phyloP scores from a whole-genome alignment of 2,113 vertebrate genomes.

The Stercorarius parasiticus region DNA sequence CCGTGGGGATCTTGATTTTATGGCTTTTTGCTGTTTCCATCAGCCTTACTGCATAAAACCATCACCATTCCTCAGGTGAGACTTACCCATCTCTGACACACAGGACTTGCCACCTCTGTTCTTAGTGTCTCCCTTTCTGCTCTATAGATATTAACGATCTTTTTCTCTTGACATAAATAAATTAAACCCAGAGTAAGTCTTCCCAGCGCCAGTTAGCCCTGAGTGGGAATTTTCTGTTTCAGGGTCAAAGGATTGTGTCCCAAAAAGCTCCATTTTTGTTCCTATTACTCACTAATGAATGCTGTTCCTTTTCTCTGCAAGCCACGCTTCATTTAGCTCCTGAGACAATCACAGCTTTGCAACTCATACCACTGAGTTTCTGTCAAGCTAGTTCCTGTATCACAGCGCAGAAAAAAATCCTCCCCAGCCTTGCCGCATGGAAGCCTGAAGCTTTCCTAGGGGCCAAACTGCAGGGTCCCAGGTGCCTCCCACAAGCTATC shows the following conservation, averaged over 20 bases:
- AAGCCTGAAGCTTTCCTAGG: accelerated
- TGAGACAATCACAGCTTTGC: not conserved
- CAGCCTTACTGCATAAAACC: not conserved
- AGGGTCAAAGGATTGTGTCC: not conserved
- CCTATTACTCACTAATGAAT: not conserved
- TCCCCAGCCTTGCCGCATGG: not conserved
- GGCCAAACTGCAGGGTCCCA: not conserved
- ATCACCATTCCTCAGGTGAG: not conserved
- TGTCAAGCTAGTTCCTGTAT: not conserved
- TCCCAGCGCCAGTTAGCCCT: not conserved
- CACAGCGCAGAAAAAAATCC: not conserved
- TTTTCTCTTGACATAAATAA: not conserved
- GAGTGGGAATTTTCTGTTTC: not conserved
- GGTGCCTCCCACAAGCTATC: not conserved
- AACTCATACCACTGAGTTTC: not conserved
- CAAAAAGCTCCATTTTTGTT: not conserved
- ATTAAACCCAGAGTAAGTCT: not conserved
- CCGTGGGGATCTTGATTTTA: not conserved
- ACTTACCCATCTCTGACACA: not conserved
- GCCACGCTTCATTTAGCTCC: not conserved
- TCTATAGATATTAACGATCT: not conserved
- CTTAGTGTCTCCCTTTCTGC: not conserved
- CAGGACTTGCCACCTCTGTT: not conserved
- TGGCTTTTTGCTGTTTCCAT: not conserved
- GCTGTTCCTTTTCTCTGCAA: not conserved